Evolutionary conservation across 2,888 invertebrate species (phyloP).

Genomic region (Muscina levida): DNA sequence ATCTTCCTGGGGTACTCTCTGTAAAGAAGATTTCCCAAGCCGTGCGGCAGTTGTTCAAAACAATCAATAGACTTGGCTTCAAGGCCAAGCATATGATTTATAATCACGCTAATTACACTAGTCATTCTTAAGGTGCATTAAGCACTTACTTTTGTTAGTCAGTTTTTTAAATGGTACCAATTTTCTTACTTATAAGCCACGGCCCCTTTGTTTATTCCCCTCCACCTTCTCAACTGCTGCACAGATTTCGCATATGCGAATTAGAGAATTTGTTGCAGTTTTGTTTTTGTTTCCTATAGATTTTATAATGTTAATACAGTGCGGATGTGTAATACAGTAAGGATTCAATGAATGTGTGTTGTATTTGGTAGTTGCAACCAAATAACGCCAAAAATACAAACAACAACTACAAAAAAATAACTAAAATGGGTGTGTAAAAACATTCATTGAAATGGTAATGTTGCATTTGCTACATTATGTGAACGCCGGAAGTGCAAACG

Average conservation of each 20-base stretch:
- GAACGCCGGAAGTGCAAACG: constrained; percentile 11
- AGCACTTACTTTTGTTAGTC: no score
- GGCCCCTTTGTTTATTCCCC: no score
- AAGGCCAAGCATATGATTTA: no score
- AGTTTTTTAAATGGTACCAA: no score
- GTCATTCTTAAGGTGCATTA: no score
- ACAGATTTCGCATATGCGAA: neutral
- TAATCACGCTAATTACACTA: no score
- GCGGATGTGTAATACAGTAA: constrained; percentile 30
- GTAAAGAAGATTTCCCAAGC: no score
- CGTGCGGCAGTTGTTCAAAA: no score
- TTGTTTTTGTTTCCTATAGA: neutral
- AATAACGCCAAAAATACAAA: constrained; percentile 12
- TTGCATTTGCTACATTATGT: constrained; percentile 12
- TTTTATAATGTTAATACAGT: neutral
- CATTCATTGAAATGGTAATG: constrained; percentile 24
- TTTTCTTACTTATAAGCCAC: no score
- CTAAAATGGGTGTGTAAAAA: neutral
- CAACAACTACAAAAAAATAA: constrained; percentile 1
- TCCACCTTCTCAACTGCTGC: no score
- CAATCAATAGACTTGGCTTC: no score
- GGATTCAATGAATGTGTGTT: constrained; percentile 17
- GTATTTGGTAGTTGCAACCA: neutral
- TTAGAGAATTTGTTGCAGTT: neutral
- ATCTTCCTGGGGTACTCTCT: no score